Evolutionary conservation across 2,113 vertebrate species (phyloP).

Genomic region (Tachycineta bicolor): DNA sequence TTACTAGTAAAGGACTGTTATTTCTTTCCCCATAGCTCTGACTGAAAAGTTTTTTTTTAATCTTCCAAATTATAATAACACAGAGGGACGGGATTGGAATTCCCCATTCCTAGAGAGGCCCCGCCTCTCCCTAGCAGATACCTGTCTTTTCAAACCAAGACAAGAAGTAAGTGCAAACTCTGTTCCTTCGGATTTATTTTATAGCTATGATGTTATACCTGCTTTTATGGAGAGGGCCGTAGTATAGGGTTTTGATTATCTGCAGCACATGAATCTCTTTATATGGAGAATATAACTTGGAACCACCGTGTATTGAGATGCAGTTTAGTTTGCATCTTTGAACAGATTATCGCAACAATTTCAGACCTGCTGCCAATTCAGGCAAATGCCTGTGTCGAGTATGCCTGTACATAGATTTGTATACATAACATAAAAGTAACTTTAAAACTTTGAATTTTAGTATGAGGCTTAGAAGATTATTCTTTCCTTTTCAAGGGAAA

Average conservation of each 20-base stretch:
- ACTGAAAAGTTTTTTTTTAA: too few species aligned
- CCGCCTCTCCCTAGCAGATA: too few species aligned
- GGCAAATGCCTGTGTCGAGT: background rate
- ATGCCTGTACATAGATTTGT: background rate
- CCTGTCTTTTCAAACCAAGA: too few species aligned
- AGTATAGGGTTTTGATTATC: background rate
- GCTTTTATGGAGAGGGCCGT: background rate
- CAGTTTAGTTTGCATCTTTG: rapidly evolving
- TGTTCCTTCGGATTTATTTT: background rate
- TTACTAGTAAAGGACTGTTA: too few species aligned
- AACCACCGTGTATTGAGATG: background rate
- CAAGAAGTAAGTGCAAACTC: background rate
- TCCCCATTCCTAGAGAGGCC: too few species aligned
- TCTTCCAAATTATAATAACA: too few species aligned
- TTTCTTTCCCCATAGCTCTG: too few species aligned
- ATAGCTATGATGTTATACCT: background rate
- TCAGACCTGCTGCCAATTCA: background rate
- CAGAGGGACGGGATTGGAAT: too few species aligned
- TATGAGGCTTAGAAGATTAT: background rate
- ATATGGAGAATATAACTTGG: background rate
- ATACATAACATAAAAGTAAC: background rate
- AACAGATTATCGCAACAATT: background rate
- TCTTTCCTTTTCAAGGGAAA: background rate
- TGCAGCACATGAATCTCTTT: background rate
- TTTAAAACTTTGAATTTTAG: background rate